Percentiles rank a stretch among this genome's conserved stretches.
phyloP scores from a whole-genome alignment of 2,797 vertebrate species.

The Phaenicophaeus curvirostris region DNA sequence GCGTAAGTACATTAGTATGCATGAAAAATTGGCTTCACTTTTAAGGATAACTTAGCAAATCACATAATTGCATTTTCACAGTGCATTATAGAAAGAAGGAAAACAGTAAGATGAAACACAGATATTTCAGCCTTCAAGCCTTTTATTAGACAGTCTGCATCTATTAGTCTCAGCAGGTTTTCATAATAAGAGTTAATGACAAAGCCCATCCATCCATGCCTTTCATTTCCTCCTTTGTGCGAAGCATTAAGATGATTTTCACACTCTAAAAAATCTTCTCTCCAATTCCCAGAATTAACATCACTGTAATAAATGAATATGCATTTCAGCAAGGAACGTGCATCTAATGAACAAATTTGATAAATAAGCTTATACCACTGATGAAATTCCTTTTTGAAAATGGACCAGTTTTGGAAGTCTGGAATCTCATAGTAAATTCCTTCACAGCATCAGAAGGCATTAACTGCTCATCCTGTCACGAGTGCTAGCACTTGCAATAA shows the following conservation, averaged over 20 bases:
- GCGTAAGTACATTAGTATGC: background rate
- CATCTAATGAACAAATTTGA: background rate
- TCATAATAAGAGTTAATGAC: constrained; percentile 18
- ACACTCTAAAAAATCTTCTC: background rate
- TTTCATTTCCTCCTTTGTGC: constrained; percentile 29
- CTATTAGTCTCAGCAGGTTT: background rate
- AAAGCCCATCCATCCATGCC: background rate
- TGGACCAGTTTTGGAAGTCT: background rate
- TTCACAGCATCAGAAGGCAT: background rate
- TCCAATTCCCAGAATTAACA: background rate
- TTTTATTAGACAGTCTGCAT: background rate
- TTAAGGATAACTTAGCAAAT: background rate
- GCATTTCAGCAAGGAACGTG: background rate
- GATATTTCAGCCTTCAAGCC: background rate
- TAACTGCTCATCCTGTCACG: background rate
- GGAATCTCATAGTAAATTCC: background rate
- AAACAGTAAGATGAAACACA: background rate
- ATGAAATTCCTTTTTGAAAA: background rate
- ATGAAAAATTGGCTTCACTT: background rate
- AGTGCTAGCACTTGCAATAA: background rate
- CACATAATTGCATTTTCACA: background rate
- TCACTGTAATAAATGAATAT: background rate
- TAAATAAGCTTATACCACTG: background rate
- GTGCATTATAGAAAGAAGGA: background rate
- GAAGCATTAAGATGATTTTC: background rate